Base-by-base conservation (phyloP, 2,113 vertebrate genomes). In the Chaetodon trifascialis region DNA sequence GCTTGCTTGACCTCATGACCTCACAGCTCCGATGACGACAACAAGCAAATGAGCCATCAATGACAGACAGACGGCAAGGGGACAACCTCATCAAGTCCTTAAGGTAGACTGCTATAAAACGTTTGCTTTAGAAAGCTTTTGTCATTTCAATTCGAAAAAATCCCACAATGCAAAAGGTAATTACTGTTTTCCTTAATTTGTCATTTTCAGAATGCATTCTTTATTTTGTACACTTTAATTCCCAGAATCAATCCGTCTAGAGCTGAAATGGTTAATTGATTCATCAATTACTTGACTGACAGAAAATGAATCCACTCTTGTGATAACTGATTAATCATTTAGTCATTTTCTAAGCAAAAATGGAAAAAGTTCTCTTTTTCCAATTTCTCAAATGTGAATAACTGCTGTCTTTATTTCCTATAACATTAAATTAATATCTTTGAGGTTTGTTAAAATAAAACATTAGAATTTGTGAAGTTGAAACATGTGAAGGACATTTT, bases 1-100 rank as follows among this genome's bases (percentile, higher is more conserved):
- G 84, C 89, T 91, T 87, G 86, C 68, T 59, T 88, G 88, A 88
- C 90, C 90, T 71, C 65, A 51, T 86, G 77, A 86, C 86, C 83
- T 88, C 81, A 52, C 89, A 88, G 82, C 72, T 89, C 62, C 51
- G 16, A 54, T 73, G 79, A 89, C 66, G 70, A 81, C 82, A 87
- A 83, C 80, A 75, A 88, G 73, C 83, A 91, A 91, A 92, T 84
- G 84, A 83, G 77, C 90, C 86, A 59, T 87, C 63, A 67, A 76
- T 83, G 69, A 76, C 62, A 73, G 79, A 77, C 68, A 73, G 70
- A 82, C 34, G 42, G 56, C 52, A 1, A 69, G 63, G 6, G 4
- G 47, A 59, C 21, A 38, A 19, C 23, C 30, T n/a, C 54, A 62
- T 66, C 11, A 64, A 56, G n/a, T 34, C 58, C 15, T 4, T 17